Conservation (phyloP, 2,797 vertebrate genomes). For the Rhynchotus rufescens region DNA sequence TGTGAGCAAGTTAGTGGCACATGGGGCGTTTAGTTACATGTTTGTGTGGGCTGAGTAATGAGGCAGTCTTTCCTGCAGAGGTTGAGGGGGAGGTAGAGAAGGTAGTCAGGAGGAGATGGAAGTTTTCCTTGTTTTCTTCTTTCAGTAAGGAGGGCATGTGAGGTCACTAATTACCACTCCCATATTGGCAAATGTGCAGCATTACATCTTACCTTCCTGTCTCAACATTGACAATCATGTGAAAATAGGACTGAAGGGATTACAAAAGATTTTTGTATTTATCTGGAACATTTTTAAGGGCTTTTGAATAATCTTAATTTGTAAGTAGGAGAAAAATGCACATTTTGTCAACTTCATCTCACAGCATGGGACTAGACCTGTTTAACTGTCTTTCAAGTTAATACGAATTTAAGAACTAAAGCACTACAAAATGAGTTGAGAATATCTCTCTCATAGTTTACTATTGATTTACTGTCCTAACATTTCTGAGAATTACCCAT, state of each 20-base stretch:
- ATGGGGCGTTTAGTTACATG: not conserved
- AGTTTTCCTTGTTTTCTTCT: not conserved
- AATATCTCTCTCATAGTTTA: not conserved
- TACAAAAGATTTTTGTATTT: constrained; percentile 1
- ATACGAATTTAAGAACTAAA: constrained; percentile 44
- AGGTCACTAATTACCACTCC: not conserved
- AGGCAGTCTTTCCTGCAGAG: not conserved
- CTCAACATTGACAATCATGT: not conserved
- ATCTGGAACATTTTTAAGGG: not conserved
- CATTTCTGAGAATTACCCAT: constrained; percentile 51
- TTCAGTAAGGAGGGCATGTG: not conserved
- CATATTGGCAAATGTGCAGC: not conserved
- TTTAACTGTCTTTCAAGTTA: constrained; percentile 37
- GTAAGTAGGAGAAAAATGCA: constrained; percentile 7
- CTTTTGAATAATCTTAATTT: constrained; percentile 46
- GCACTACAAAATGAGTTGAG: constrained; percentile 28
- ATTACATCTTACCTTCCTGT: not conserved
- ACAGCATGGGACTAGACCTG: not conserved
- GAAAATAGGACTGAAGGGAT: not conserved
- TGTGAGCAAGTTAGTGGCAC: not conserved
- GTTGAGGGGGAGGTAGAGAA: not conserved
- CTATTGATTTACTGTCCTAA: constrained; percentile 56
- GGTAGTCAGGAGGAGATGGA: not conserved
- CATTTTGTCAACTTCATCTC: constrained; percentile 35
- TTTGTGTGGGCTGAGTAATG: not conserved